These are phyloP conservation scores for Ceratosolen fusciceps DNA, from an alignment of 1,140 invertebrate species.

Conservation along the genomic window DNA sequence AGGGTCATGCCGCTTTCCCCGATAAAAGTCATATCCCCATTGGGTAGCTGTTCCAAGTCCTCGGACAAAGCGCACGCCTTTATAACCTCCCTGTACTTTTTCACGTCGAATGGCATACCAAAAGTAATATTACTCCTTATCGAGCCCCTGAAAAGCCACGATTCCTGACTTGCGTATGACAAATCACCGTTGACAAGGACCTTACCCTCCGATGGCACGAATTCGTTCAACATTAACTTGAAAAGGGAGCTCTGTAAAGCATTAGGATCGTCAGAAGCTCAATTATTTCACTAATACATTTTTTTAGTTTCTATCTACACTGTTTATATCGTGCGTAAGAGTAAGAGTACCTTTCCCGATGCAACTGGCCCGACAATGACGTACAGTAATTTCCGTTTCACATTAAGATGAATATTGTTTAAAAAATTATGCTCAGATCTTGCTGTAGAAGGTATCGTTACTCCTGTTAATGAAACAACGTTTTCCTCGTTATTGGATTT, in stretches of 20 bases:
- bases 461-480: conserved; percentile 8
- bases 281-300: too few species aligned
- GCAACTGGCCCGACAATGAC: conserved; percentile 88
- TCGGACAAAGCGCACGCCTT: conserved; percentile 81
- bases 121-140: conserved; percentile 61
- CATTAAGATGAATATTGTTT: conserved; percentile 76
- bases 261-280: background rate
- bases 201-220: conserved; percentile 76
- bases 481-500: background rate
- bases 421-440: conserved; percentile 70
- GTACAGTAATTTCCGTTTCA: conserved; percentile 78
- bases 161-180: conserved; percentile 83
- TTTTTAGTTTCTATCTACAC: background rate
- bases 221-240: conserved; percentile 80
- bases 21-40: conserved; percentile 89
- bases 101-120: conserved; percentile 75
- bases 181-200: conserved; percentile 76
- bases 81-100: conserved; percentile 80
- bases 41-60: conserved; percentile 83
- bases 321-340: too few species aligned
- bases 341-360: conserved; percentile 83
- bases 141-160: conserved; percentile 74
- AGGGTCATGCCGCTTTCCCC: conserved; percentile 86
- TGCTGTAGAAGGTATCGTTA: background rate
- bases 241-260: conserved; percentile 79